phyloP scores from a whole-genome alignment of 2,113 vertebrate genomes.

The Tyto alba region DNA sequence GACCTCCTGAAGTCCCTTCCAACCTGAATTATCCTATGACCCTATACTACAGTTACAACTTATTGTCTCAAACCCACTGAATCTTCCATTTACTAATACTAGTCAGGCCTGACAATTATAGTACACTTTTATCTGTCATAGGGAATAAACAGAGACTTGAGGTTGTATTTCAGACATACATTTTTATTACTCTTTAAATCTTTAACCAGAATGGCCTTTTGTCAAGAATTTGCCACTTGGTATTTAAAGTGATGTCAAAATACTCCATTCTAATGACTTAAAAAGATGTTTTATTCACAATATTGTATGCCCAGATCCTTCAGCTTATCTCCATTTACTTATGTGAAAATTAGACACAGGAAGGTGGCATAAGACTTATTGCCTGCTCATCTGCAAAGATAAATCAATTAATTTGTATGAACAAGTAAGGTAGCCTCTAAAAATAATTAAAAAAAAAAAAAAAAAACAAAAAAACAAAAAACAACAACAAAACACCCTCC shows the following conservation, averaged over 20 bases:
- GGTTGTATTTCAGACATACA: neutral
- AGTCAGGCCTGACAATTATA: neutral
- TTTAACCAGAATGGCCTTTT: neutral
- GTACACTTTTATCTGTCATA: neutral
- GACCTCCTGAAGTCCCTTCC: neutral
- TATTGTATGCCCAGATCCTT: neutral
- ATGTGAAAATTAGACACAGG: neutral
- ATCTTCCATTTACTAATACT: neutral
- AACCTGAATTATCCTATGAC: neutral
- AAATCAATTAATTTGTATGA: neutral
- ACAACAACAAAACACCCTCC: accelerated
- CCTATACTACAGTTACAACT: neutral
- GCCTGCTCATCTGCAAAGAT: neutral
- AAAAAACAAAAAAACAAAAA: neutral
- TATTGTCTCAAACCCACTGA: neutral
- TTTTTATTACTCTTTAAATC: neutral
- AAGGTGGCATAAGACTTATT: neutral
- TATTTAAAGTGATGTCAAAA: neutral
- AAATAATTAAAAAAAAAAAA: neutral
- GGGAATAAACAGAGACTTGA: neutral
- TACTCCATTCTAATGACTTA: neutral
- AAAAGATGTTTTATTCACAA: neutral
- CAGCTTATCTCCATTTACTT: neutral
- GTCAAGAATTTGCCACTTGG: neutral
- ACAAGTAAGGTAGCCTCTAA: neutral